Base-by-base conservation (phyloP, 2,888 invertebrate species). In the Lagria hirta region DNA sequence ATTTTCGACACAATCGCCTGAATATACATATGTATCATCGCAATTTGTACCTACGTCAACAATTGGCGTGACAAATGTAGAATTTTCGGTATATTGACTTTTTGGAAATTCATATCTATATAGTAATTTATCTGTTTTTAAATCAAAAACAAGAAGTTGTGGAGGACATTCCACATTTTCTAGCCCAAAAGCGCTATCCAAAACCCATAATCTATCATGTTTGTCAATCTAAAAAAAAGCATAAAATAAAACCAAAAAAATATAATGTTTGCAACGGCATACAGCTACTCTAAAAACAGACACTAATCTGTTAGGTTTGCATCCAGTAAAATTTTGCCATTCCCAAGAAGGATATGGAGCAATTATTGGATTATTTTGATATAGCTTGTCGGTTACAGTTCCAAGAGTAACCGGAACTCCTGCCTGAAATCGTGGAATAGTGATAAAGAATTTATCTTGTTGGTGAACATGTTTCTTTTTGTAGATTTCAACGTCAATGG, bases 301-400 rank as follows among this genome's bases (percentile, higher is more conserved):
- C n/a, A n/a, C n/a, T n/a, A n/a, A n/a, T n/a, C n/a, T n/a, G n/a
- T n/a, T n/a, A n/a, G n/a, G n/a, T n/a, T n/a, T n/a, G n/a, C n/a
- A n/a, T n/a, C n/a, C n/a, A n/a, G n/a, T n/a, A n/a, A n/a, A n/a
- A 49, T 70, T 72, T 64, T 85, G 83, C 75, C 77, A 84, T 5
- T 71, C 73, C 88, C 88, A 89, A 57, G 78, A 77, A 0, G 89
- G 89, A 68, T 88, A 90, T 0, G 89, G 89, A 16, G 69, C 75
- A 8, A 90, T 71, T 4, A 74, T 73, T 0, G 89, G 88, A 18
- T 77, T 77, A 18, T 47, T 62, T 43, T 67, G 71, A 2, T 73
- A 76, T 0, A 84, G 79, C 1, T 74, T 70, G 37, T 78, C 76
- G 0, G 84, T 77, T 1, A 88, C 65, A 1, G 82, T 83, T 0